Conservation (phyloP, 2,113 vertebrate species). For the Ptyas mucosa region DNA sequence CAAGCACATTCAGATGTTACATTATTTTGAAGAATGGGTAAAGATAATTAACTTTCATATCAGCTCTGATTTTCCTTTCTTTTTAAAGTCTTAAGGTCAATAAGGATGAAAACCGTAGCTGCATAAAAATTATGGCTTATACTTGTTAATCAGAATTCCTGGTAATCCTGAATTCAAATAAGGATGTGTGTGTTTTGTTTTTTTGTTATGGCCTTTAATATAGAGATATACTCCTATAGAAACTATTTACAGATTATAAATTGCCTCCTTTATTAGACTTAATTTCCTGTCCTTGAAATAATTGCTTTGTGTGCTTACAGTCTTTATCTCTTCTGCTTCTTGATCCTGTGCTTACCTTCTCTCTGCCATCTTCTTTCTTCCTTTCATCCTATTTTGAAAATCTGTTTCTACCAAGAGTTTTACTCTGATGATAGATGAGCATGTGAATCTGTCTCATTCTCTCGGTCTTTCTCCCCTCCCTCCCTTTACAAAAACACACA, state of each 20-base stretch:
- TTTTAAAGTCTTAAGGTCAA: not conserved
- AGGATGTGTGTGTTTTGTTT: not conserved
- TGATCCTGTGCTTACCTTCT: not conserved
- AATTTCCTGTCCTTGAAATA: constrained; percentile 4
- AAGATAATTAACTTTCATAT: not conserved
- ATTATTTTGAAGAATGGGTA: not conserved
- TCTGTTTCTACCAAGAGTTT: not conserved
- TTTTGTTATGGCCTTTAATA: not conserved
- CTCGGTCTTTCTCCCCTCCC: not conserved
- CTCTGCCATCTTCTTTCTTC: not conserved
- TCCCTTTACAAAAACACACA: not conserved
- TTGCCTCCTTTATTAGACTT: not conserved
- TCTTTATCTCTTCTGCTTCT: not conserved
- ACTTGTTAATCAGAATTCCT: not conserved
- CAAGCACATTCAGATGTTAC: constrained; percentile 25
- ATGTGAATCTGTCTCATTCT: not conserved
- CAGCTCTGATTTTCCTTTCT: not conserved
- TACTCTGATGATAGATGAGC: not conserved
- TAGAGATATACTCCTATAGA: not conserved
- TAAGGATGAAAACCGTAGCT: not conserved
- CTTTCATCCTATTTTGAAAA: not conserved
- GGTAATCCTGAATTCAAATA: constrained; percentile 5
- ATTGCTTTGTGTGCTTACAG: not conserved
- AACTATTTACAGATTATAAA: not conserved
- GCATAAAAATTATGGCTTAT: constrained; percentile 5